These are phyloP conservation scores for Octomys mimax DNA, from an alignment of 2,797 vertebrate genomes.

Conservation along the genomic window DNA sequence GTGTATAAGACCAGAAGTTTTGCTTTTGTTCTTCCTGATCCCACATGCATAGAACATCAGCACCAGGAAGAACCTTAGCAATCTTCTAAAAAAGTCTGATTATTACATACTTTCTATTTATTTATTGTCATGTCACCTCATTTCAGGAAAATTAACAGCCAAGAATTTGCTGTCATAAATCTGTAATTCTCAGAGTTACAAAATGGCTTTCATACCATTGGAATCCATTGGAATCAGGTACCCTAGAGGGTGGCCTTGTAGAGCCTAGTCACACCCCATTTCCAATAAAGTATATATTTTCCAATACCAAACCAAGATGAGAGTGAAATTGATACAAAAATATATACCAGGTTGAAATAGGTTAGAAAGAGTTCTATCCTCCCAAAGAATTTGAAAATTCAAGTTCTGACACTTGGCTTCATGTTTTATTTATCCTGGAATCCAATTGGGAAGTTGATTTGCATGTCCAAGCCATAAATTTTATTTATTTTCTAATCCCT, in stretches of 20 bases:
- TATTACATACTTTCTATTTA: not conserved
- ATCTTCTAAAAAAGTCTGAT: not conserved
- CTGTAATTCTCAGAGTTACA: not conserved
- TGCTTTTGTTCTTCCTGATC: not conserved
- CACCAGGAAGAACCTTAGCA: not conserved
- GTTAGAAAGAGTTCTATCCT: slow-evolving; percentile 1
- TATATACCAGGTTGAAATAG: not conserved
- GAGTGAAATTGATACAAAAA: not conserved
- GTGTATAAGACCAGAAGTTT: not conserved
- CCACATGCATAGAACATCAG: not conserved
- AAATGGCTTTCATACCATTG: not conserved
- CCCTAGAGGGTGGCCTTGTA: not conserved
- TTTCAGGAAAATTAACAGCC: slow-evolving; percentile 19
- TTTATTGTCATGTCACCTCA: not conserved
- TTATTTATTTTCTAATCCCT: slow-evolving; percentile 51
- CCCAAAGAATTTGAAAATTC: slow-evolving; percentile 31
- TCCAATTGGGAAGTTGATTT: slow-evolving; percentile 31
- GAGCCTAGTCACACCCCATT: not conserved
- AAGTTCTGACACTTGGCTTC: not conserved
- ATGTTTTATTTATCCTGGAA: slow-evolving; percentile 28
- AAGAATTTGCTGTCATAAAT: not conserved
- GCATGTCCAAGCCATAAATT: not conserved
- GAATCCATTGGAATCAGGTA: not conserved
- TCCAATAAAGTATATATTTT: not conserved
- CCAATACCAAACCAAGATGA: not conserved